These are phyloP conservation scores for Celastrina argiolus DNA, from an alignment of 2,888 invertebrate species.

Conservation along the genomic window DNA sequence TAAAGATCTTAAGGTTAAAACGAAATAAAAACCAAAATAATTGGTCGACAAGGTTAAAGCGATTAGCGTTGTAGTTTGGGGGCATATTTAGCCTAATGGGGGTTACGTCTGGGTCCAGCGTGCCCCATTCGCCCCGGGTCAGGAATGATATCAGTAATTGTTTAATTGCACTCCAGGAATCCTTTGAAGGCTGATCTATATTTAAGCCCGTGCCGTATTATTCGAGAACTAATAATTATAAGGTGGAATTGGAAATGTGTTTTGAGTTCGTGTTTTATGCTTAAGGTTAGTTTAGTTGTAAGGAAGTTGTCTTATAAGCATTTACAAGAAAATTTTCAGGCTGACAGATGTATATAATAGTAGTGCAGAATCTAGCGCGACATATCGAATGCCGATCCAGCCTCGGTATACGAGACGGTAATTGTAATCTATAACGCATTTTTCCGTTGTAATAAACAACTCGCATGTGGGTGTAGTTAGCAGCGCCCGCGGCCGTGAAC, in stretches of 20 bases:
- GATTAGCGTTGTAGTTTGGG: constrained; percentile 51
- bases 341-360: no score
- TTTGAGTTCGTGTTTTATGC: not conserved
- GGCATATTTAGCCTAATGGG: constrained; percentile 74
- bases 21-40: constrained; percentile 14
- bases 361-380: not conserved
- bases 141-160: constrained; percentile 73
- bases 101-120: constrained; percentile 64
- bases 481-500: constrained; percentile 74
- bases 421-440: constrained; percentile 8
- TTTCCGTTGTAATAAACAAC: constrained; percentile 8
- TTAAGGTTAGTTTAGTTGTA: no score
- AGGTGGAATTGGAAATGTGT: not conserved
- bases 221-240: not conserved
- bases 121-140: constrained; percentile 65
- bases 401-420: not conserved
- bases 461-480: constrained; percentile 30
- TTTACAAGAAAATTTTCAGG: no score
- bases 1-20: not conserved
- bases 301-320: no score
- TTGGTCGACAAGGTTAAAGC: constrained; percentile 12
- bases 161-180: constrained; percentile 54
- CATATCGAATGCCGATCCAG: not conserved
- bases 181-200: constrained; percentile 59
- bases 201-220: constrained; percentile 6